Percentiles rank a stretch among this genome's conserved stretches.
phyloP scores from a whole-genome alignment of 2,888 invertebrate genomes.

The Laothoe populi region DNA sequence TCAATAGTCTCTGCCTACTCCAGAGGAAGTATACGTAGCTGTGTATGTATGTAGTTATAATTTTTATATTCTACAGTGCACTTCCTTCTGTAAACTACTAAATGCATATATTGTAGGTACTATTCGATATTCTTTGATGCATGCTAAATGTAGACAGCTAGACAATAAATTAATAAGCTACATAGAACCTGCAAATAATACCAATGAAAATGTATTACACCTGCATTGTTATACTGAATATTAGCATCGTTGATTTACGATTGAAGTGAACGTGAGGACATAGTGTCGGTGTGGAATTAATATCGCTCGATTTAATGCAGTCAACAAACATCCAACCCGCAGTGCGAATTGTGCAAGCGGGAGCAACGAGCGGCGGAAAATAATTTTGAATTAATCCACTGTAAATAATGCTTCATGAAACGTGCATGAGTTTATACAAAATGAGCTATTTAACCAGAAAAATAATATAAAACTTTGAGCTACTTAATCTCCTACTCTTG shows the following conservation, averaged over 20 bases:
- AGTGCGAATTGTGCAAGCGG: not conserved
- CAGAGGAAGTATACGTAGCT: too few relatives aligned
- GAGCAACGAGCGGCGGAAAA: not conserved
- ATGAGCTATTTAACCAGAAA: not conserved
- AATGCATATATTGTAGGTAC: too few relatives aligned
- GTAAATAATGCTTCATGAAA: not conserved
- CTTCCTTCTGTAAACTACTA: too few relatives aligned
- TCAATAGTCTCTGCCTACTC: too few relatives aligned
- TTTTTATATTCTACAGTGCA: too few relatives aligned
- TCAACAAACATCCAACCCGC: conserved; percentile 32
- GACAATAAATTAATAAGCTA: too few relatives aligned
- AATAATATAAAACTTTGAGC: not conserved
- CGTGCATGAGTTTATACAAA: not conserved
- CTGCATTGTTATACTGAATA: not conserved
- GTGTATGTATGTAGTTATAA: too few relatives aligned
- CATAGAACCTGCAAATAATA: not conserved
- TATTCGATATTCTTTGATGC: too few relatives aligned
- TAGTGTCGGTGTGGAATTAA: conserved; percentile 32
- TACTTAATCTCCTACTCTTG: not conserved
- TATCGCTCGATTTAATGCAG: conserved; percentile 34
- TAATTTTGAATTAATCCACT: conserved; percentile 8
- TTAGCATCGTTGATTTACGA: conserved; percentile 27
- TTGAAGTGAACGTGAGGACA: conserved; percentile 41
- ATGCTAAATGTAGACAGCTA: too few relatives aligned
- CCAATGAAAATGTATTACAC: not conserved